A percentile compares a stretch with the other conserved stretches of the same genome.
phyloP scores from a whole-genome alignment of 1,140 invertebrate genomes.

The Chymomyza costata region DNA sequence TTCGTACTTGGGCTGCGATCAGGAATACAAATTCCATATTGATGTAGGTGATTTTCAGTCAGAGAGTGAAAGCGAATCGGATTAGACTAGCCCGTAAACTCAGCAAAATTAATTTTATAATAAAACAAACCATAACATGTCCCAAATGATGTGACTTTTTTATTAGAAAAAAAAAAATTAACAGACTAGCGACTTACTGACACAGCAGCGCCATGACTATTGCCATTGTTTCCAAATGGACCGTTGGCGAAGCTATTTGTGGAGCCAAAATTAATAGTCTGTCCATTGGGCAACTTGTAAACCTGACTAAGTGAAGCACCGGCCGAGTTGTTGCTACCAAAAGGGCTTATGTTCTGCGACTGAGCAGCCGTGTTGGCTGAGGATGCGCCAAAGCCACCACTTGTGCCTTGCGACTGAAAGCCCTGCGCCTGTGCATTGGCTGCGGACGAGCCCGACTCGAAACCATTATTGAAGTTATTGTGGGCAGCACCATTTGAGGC shows the following conservation, averaged over 20 bases:
- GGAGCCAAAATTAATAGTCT: constrained; percentile 68
- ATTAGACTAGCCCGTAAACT: constrained; percentile 51
- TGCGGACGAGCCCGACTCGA: constrained; percentile 43
- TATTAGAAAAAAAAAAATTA: not conserved
- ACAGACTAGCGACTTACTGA: constrained; percentile 50
- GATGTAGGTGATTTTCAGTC: constrained; percentile 85
- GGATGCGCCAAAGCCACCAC: constrained; percentile 69
- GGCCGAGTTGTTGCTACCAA: constrained; percentile 59
- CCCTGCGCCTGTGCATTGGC: constrained; percentile 63
- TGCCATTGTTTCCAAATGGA: constrained; percentile 55
- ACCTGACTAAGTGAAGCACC: constrained; percentile 66
- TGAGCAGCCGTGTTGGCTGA: constrained; percentile 70
- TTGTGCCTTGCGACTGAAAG: constrained; percentile 53
- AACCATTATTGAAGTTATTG: constrained; percentile 38
- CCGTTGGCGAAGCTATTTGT: constrained; percentile 73
- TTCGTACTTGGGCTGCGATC: constrained; percentile 98
- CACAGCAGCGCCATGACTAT: constrained; percentile 56
- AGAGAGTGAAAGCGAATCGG: constrained; percentile 78
- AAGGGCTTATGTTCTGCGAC: constrained; percentile 50
- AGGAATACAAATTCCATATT: constrained; percentile 93
- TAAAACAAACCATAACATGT: constrained; percentile 12
- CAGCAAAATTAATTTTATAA: constrained; percentile 19
- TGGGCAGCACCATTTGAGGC: constrained; percentile 55
- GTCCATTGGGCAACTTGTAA: constrained; percentile 70
- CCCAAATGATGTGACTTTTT: not conserved